Evolutionary conservation across 2,888 invertebrate species (phyloP), one percentile per base, ranked within the genome.

Genomic region (Craniophora ligustri): DNA sequence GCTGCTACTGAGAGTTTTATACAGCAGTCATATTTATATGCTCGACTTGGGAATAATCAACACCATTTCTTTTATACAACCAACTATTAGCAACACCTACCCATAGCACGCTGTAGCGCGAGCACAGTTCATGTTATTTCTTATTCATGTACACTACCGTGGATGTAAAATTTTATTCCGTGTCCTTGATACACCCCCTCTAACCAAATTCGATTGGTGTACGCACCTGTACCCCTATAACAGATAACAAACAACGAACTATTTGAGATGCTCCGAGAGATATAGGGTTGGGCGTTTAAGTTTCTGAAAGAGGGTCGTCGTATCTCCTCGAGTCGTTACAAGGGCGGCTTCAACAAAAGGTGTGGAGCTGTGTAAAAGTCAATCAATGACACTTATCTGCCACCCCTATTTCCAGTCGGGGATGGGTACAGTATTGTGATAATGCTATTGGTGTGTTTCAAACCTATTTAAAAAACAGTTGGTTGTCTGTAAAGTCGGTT

Each of bases 151-250:
- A 55, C 54, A 46, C 55, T 36, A 46, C 8, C 15, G 7, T 5
- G 62, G 70, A 72, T 57, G 38, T 67, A 70, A 72, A 73, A 79
- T 78, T 78, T 72, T 76, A 83, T 83, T 79, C 69, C 64, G 63
- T 68, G 59, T 67, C 64, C 58, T 67, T 67, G 69, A 72, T 72
- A 75, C 65, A n/a, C n/a, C 26, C 26, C 26, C 67, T 72, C 65
- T 76, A 46, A 65, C 66, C 66, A 75, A 82, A 85, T 81, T 79
- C 74, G 74, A 74, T 65, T 54, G 36, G 26, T 18, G 21, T 65
- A 68, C 72, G 66, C 81, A 79, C 78, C 82, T 75, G 76, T 49
- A 67, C 60, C 67, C 69, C 38, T 62, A 67, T 62, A 36, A 45
- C 39, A 50, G 66, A 71, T 71, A 71, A 56, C 58, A 61, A 69